Evolutionary conservation across 2,797 vertebrate species (phyloP).

Genomic region (Falco concolor): DNA sequence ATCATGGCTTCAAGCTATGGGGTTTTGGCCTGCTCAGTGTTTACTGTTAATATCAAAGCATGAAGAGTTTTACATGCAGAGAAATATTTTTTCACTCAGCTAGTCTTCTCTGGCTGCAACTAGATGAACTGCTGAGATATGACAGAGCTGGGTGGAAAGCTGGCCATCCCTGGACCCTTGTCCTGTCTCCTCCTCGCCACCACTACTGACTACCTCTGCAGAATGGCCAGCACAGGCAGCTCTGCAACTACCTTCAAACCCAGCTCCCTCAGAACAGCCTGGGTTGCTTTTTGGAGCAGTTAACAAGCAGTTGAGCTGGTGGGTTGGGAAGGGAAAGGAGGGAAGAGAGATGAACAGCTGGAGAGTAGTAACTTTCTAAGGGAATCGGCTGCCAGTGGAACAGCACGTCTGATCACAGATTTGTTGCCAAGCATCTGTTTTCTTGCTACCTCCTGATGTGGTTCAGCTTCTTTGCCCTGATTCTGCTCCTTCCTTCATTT

Average conservation of each 20-base stretch:
- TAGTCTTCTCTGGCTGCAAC: neutral
- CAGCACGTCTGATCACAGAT: neutral
- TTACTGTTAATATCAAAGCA: conserved; percentile 51
- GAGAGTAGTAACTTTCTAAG: conserved; percentile 33
- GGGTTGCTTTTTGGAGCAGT: neutral
- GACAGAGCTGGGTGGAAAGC: neutral
- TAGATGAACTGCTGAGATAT: neutral
- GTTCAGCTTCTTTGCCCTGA: conserved; percentile 21
- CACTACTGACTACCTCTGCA: neutral
- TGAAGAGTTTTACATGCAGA: conserved; percentile 10
- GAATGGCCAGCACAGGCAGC: neutral
- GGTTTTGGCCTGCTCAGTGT: neutral
- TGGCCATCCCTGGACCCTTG: neutral
- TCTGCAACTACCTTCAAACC: neutral
- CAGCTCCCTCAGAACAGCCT: neutral
- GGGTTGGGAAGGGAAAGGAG: neutral
- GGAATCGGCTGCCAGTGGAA: neutral
- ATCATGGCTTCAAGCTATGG: conserved; percentile 1
- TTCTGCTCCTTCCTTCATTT: neutral
- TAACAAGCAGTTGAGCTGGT: neutral
- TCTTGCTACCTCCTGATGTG: conserved; percentile 14
- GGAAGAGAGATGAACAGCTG: conserved; percentile 18
- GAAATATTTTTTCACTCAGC: neutral
- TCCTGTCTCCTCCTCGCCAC: neutral
- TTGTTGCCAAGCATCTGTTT: conserved; percentile 51